Base-by-base conservation (phyloP, 1,140 invertebrate genomes). In the Trissolcus basalis region DNA sequence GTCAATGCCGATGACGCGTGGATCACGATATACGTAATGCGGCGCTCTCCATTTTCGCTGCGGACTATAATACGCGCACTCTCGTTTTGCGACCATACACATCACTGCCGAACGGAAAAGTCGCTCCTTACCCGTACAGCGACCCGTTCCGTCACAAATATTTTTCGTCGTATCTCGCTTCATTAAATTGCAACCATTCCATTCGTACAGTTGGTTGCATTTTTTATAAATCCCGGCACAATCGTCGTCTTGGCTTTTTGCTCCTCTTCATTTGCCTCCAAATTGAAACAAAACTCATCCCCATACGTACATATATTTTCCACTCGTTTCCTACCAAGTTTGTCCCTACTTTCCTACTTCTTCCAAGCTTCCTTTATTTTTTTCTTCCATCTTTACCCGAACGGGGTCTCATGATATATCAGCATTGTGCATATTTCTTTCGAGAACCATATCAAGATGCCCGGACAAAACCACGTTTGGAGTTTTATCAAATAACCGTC, bases 1-100 rank as follows among this genome's bases (percentile, higher is more conserved):
- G 84, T 87, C 85, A 87, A 86, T 84, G 83, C 82, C 86, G 85
- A 88, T 86, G 86, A 87, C 82, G 84, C 86, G 85, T 86, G 86
- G 85, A 86, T 87, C 82, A 85, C 82, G 85, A 85, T 85, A 81
- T 77, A 83, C 81, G 80, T 81, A 82, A 82, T 77, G 75, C 69
- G 81, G 78, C 79, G 49, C 16, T 33, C 41, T 19, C 19, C 53
- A 59, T 60, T 68, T 48, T 27, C 50, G 11, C 35, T 10, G 19
- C 14, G 51, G 8, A 19, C 19, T 3, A 27, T 6, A 3, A 27
- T 27, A 27, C 6, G 19, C 19, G 19, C 19, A 27, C 19, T 27
- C 19, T 27, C 19, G 6, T 27, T 27, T 6, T 6, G 19, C 19
- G 19, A 27, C 19, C 19, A 6, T n/a, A 6, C 19, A 27, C 19